Percentiles rank a stretch among this genome's conserved stretches.
Evolutionary conservation across 2,113 vertebrate genomes (phyloP).

Genomic region (Tricholaema leucomelas): DNA sequence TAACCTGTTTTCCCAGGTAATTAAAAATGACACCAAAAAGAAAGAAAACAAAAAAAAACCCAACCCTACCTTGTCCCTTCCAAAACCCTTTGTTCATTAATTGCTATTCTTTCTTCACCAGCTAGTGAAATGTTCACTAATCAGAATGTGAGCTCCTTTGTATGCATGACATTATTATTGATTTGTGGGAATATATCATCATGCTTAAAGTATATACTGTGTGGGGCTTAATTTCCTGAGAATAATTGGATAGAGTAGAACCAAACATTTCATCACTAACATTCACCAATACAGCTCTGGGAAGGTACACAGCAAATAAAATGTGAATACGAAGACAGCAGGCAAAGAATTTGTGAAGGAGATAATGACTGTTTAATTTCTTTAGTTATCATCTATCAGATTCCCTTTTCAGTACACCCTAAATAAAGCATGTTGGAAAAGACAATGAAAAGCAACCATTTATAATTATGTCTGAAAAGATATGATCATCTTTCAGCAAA

Average conservation of each 20-base stretch:
- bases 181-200: background rate
- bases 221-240: background rate
- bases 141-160: background rate
- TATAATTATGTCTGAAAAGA: background rate
- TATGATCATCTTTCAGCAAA: background rate
- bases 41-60: background rate
- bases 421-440: background rate
- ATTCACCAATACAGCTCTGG: background rate
- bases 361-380: background rate
- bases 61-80: background rate
- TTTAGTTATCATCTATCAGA: background rate
- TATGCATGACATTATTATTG: background rate
- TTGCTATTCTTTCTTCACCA: background rate
- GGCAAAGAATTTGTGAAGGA: background rate
- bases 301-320: background rate
- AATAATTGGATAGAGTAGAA: background rate
- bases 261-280: slow-evolving; percentile 11
- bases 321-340: background rate
- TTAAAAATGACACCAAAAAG: background rate
- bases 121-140: background rate
- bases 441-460: background rate
- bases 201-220: background rate
- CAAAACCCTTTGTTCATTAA: background rate
- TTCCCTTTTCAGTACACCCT: background rate
- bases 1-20: background rate